phyloP scores from a whole-genome alignment of 2,888 invertebrate genomes.

The Folsomia manolachei region DNA sequence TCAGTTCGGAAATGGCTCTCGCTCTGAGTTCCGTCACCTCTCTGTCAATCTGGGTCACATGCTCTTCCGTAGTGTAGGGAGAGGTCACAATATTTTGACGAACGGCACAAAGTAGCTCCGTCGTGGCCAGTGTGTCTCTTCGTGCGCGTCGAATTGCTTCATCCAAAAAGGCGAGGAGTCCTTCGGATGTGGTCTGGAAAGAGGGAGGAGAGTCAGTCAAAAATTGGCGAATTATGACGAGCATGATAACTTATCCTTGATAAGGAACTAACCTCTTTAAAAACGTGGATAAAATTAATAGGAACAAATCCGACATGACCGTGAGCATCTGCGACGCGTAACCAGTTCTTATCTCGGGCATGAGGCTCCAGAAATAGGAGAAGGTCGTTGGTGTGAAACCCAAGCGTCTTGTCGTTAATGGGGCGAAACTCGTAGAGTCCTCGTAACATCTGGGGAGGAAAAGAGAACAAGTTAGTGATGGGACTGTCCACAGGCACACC shows the following conservation, averaged over 20 bases:
- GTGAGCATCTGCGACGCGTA: conserved; percentile 49
- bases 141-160: conserved; percentile 42
- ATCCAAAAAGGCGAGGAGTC: conserved; percentile 43
- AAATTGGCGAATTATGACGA: too few relatives aligned
- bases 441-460: conserved; percentile 38
- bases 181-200: conserved; percentile 28
- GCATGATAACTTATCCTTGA: too few relatives aligned
- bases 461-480: neutral
- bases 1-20: conserved; percentile 37
- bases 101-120: conserved; percentile 38
- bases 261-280: conserved; percentile 32
- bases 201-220: neutral
- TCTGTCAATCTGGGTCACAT: conserved; percentile 37
- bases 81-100: conserved; percentile 41
- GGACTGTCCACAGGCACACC: neutral
- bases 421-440: conserved; percentile 48
- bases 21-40: conserved; percentile 40
- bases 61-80: conserved; percentile 33
- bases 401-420: conserved; percentile 46
- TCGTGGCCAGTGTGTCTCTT: conserved; percentile 31
- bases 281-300: conserved; percentile 51
- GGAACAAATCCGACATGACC: conserved; percentile 53
- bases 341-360: conserved; percentile 51
- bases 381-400: conserved; percentile 43
- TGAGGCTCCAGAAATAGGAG: conserved; percentile 44